Evolutionary conservation across 2,797 vertebrate genomes (phyloP).

Genomic region (Lerista edwardsae): DNA sequence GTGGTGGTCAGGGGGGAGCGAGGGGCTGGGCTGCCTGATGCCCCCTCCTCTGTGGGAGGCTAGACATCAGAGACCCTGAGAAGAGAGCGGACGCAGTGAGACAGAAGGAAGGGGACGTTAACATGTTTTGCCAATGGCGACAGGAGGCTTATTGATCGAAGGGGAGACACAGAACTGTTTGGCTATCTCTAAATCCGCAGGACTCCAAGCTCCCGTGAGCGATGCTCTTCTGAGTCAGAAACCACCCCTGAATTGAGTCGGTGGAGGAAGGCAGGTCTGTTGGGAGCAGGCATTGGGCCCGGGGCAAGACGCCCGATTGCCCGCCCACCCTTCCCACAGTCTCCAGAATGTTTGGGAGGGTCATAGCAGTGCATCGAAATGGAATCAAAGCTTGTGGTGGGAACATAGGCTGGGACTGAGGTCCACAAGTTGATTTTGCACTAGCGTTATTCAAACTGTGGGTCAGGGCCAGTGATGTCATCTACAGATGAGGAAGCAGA

Average conservation of each 20-base stretch:
- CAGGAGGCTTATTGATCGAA: neutral
- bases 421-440: too few relatives aligned
- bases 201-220: neutral
- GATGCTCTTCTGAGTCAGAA: neutral
- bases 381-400: too few relatives aligned
- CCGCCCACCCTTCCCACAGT: too few relatives aligned
- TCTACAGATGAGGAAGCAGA: too few relatives aligned
- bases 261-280: neutral
- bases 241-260: neutral
- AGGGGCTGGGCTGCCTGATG: neutral
- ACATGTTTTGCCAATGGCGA: conserved; percentile 34
- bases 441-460: too few relatives aligned
- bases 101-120: conserved; percentile 23
- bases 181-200: neutral
- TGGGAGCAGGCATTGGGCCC: too few relatives aligned
- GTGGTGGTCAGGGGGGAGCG: too few relatives aligned
- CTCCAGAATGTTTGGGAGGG: too few relatives aligned
- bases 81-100: conserved; percentile 10
- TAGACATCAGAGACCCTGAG: neutral
- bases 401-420: too few relatives aligned
- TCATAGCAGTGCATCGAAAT: too few relatives aligned
- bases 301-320: too few relatives aligned
- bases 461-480: too few relatives aligned
- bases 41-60: neutral
- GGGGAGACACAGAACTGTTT: neutral